Conservation (phyloP, 2,113 vertebrate species). For the Seriola quinqueradiata region DNA sequence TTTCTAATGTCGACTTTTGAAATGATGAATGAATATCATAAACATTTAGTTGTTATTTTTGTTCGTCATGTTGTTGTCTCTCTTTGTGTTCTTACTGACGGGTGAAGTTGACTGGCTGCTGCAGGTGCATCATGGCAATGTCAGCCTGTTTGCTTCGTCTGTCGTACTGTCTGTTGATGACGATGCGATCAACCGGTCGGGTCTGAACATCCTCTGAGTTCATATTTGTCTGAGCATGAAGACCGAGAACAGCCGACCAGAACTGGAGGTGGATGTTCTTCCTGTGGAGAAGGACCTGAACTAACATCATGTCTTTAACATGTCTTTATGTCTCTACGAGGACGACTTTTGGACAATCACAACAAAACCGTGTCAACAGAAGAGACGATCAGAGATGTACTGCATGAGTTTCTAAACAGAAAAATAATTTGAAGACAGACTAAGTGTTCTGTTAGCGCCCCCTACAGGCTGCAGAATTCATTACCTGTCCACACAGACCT, state of each 20-base stretch:
- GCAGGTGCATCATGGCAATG: slow-evolving; percentile 91
- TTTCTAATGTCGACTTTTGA: no score
- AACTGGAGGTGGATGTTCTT: slow-evolving; percentile 84
- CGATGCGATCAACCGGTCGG: slow-evolving; percentile 83
- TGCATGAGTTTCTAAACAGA: no score
- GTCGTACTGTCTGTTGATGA: slow-evolving; percentile 89
- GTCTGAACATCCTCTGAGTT: slow-evolving; percentile 72
- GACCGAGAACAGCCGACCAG: slow-evolving; percentile 89
- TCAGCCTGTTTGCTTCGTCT: slow-evolving; percentile 88
- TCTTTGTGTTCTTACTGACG: slow-evolving; percentile 72
- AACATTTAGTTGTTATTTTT: no score
- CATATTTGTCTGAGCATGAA: slow-evolving; percentile 79
- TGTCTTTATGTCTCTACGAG: neutral
- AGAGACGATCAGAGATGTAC: no score
- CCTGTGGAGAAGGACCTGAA: slow-evolving; percentile 73
- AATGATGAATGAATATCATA: no score
- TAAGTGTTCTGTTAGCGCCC: no score
- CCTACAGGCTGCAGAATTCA: no score
- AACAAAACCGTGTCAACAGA: neutral
- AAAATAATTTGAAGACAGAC: no score
- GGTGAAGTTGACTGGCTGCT: slow-evolving; percentile 86
- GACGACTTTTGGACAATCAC: neutral
- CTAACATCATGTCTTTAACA: neutral
- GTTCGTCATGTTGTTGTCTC: neutral
- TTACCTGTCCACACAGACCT: no score